Conservation (phyloP, 92 coral and sea anemone genomes). For the Epizoanthus fatuus region DNA sequence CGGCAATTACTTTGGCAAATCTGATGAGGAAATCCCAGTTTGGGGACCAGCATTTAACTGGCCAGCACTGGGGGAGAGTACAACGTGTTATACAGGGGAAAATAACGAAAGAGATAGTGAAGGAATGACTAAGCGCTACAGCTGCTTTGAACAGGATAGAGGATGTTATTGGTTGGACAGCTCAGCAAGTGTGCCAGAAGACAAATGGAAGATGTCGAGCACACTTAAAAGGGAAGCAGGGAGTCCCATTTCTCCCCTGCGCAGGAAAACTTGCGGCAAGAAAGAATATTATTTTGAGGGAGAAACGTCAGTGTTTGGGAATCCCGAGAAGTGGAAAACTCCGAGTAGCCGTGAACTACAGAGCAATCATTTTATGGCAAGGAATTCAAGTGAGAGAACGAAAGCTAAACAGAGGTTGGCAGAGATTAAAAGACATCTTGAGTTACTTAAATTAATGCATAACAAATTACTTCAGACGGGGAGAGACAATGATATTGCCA, state of each 20-base stretch:
- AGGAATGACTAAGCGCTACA: not conserved
- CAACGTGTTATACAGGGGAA: too few species aligned
- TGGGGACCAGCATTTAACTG: slow-evolving; percentile 1
- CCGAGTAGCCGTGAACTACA: slow-evolving; percentile 26
- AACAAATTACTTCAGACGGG: not conserved
- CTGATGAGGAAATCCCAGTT: not conserved
- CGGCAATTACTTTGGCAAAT: not conserved
- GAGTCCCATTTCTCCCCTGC: not conserved
- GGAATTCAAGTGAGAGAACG: not conserved
- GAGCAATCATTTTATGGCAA: not conserved
- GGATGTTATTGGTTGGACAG: not conserved
- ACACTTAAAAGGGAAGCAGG: not conserved
- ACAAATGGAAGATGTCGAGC: not conserved
- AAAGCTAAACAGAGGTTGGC: slow-evolving; percentile 16
- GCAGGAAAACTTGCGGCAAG: slow-evolving; percentile 11
- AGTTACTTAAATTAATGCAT: slow-evolving; percentile 7
- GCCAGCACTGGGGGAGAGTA: not conserved
- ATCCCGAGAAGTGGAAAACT: slow-evolving; percentile 23
- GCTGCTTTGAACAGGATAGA: not conserved
- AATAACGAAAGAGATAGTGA: not conserved
- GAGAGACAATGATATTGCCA: not conserved
- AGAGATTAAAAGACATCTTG: slow-evolving; percentile 24
- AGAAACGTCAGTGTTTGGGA: slow-evolving; percentile 34
- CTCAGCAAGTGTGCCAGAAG: not conserved
- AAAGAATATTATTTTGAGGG: slow-evolving; percentile 12